Evolutionary conservation across 2,113 vertebrate species (phyloP).

Genomic region (Canis aureus): DNA sequence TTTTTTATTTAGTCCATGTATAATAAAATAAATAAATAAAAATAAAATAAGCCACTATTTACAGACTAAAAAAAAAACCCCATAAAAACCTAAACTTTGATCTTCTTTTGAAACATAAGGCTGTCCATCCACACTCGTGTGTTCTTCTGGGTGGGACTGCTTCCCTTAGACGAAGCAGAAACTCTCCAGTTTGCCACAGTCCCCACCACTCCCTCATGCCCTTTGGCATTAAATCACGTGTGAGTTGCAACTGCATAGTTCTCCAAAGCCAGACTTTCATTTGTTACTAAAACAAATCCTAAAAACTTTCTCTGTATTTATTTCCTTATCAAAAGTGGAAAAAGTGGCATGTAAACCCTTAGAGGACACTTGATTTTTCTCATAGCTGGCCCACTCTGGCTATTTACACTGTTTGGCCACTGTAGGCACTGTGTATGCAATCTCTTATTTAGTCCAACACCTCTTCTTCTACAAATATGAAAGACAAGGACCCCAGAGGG

Average conservation of each 20-base stretch:
- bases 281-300: neutral
- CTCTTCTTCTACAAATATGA: neutral
- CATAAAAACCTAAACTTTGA: neutral
- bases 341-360: neutral
- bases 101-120: neutral
- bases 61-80: neutral
- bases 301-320: neutral
- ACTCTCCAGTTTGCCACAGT: neutral
- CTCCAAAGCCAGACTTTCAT: neutral
- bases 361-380: neutral
- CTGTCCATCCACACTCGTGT: neutral
- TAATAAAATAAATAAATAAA: neutral
- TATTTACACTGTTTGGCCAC: neutral
- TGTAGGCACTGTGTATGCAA: neutral
- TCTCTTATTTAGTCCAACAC: neutral
- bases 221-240: neutral
- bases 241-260: neutral
- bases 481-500: neutral
- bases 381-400: neutral
- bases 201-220: neutral
- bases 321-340: neutral
- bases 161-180: neutral
- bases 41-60: neutral
- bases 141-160: neutral
- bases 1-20: neutral